Evolutionary conservation across 1,140 invertebrate species (phyloP).

Genomic region (Dendrolimus kikuchii): DNA sequence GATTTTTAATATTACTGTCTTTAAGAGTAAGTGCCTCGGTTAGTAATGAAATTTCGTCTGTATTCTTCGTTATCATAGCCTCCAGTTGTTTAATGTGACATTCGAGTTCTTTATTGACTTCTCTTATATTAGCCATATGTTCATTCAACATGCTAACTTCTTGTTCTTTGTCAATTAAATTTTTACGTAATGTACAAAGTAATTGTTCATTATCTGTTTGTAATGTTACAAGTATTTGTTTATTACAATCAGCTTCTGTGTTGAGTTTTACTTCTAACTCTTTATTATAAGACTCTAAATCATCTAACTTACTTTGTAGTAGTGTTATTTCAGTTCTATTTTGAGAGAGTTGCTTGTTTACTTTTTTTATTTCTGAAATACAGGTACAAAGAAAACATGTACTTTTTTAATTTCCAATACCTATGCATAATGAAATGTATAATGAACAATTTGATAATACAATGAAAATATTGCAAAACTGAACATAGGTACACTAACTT

Average conservation of each 20-base stretch:
- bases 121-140: too few relatives aligned
- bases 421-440: not conserved
- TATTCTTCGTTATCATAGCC: not conserved
- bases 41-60: slow-evolving; percentile 1
- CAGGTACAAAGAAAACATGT: not conserved
- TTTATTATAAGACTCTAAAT: slow-evolving; percentile 12
- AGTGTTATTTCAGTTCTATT: slow-evolving; percentile 19
- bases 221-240: slow-evolving; percentile 22
- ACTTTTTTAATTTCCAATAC: not conserved
- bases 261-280: slow-evolving; percentile 25
- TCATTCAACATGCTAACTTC: too few relatives aligned
- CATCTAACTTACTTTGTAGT: slow-evolving; percentile 13
- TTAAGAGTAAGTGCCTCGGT: not conserved
- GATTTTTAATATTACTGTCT: slow-evolving; percentile 14
- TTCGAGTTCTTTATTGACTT: too few relatives aligned
- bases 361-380: slow-evolving; percentile 22
- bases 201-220: slow-evolving; percentile 34
- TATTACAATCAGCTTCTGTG: slow-evolving; percentile 17
- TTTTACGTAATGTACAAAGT: slow-evolving; percentile 28
- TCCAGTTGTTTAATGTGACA: too few relatives aligned
- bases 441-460: not conserved
- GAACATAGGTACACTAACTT: slow-evolving; percentile 4
- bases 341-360: slow-evolving; percentile 17
- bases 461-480: not conserved
- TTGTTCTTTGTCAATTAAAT: too few relatives aligned